A percentile compares a stretch with the other conserved stretches of the same genome.
Conservation (phyloP, 2,888 invertebrate species). For the Tholera decimalis region DNA sequence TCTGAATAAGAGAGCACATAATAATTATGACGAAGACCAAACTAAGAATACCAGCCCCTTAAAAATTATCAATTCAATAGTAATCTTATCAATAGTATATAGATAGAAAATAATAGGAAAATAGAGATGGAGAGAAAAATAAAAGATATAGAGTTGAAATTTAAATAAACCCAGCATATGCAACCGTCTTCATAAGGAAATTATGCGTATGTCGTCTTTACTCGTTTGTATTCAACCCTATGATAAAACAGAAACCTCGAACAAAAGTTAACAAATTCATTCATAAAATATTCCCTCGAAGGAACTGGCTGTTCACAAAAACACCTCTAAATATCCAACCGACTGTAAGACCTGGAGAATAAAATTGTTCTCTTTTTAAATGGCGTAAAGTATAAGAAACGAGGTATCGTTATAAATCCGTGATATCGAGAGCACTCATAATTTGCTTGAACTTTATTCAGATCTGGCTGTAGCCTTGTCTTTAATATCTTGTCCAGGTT, state of each 20-base stretch:
- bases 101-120: too few relatives aligned
- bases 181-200: background rate
- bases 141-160: background rate
- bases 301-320: slow-evolving; percentile 18
- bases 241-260: slow-evolving; percentile 8
- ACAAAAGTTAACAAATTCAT: slow-evolving; percentile 9
- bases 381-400: background rate
- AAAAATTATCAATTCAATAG: too few relatives aligned
- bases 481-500: background rate
- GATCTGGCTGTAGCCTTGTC: background rate
- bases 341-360: slow-evolving; percentile 18
- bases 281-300: slow-evolving; percentile 32
- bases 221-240: slow-evolving; percentile 17
- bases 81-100: too few relatives aligned
- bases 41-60: too few relatives aligned
- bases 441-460: slow-evolving; percentile 14
- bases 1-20: too few relatives aligned
- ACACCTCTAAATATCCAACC: background rate
- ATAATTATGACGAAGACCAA: too few relatives aligned
- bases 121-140: too few relatives aligned
- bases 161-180: background rate
- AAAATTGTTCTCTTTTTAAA: slow-evolving; percentile 9
- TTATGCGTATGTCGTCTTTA: background rate
- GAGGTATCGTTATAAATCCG: background rate
- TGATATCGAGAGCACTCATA: background rate